Base-by-base conservation (phyloP, 2,113 vertebrate species). In the Ifrita kowaldi region DNA sequence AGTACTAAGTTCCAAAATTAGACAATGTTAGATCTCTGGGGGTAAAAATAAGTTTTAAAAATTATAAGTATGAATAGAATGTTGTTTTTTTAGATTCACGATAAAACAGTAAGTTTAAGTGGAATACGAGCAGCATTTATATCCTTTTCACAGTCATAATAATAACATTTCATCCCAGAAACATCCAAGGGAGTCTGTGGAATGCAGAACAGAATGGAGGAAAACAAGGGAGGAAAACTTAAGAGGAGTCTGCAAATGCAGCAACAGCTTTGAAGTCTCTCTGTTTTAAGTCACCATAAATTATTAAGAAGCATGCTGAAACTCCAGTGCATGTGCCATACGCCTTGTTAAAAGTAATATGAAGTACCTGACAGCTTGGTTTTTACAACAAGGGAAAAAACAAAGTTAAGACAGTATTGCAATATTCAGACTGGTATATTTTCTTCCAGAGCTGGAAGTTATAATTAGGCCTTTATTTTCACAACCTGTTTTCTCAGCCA, bases 231-330 rank as follows among this genome's bases (percentile, higher is more conserved):
- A 62, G 50, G 53, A 62, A 85, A 85, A 65, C 37, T 84, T 88
- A 69, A 83, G 69, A 89, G 39, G n/a, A 89, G 70, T 57, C 57
- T 83, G 47, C 59, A 91, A 94, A 77, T 70, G 33, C 63, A 89
- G 84, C 42, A 87, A 41, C 39, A 80, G 50, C 93, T 95, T 96
- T 95, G 90, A 95, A 93, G 85, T 90, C 16, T 69, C 27, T 84
- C 65, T 86, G 63, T 27, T 93, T 89, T 70, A 80, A 95, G 63
- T 63, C 75, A 41, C 47, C 75, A 67, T 84, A 80, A 96, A 96
- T 94, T 96, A 94, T 95, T 95, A 49, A 96, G 79, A 88, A 65
- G 46, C 24, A 33, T 46, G 42, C 47, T 70, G 71, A 73, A 91
- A 55, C 55, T 90, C 59, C 67, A 63, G 42, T 73, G 82, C 50